phyloP scores from a whole-genome alignment of 2,888 invertebrate species.

The Pristionchus entomophagus region DNA sequence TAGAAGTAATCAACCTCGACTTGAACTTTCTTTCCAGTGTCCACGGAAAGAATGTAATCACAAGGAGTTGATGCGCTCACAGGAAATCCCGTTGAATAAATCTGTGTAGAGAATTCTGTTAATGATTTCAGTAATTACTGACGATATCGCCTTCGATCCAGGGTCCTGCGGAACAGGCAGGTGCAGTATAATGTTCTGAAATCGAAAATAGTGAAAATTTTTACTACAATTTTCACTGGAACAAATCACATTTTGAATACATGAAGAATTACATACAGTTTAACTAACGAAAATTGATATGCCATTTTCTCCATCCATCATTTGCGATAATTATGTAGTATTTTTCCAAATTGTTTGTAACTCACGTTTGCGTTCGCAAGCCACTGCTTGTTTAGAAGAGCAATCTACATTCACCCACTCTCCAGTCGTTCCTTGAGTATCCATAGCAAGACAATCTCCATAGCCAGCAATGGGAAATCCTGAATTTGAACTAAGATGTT shows the following conservation, averaged over 20 bases:
- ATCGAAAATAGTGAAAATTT: too few species aligned
- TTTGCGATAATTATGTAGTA: too few species aligned
- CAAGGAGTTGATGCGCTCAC: neutral
- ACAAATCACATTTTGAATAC: too few species aligned
- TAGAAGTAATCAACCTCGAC: neutral
- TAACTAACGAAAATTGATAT: too few species aligned
- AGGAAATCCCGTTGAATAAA: neutral
- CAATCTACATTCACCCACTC: neutral
- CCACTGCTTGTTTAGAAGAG: neutral
- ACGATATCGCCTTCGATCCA: neutral
- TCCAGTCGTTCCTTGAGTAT: neutral
- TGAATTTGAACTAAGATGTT: too few species aligned
- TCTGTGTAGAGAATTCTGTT: neutral
- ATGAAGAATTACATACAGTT: too few species aligned
- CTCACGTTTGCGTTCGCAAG: neutral
- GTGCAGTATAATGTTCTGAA: neutral
- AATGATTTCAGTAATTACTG: neutral
- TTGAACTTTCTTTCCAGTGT: neutral
- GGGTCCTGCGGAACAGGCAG: neutral
- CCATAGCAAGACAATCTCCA: neutral
- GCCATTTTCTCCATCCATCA: too few species aligned
- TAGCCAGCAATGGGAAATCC: neutral
- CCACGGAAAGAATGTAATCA: neutral
- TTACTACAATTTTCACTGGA: too few species aligned
- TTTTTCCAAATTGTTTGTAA: neutral